These are phyloP conservation scores for Kuschelorhynchus macadamiae DNA, from an alignment of 2,888 invertebrate species.

Conservation along the genomic window DNA sequence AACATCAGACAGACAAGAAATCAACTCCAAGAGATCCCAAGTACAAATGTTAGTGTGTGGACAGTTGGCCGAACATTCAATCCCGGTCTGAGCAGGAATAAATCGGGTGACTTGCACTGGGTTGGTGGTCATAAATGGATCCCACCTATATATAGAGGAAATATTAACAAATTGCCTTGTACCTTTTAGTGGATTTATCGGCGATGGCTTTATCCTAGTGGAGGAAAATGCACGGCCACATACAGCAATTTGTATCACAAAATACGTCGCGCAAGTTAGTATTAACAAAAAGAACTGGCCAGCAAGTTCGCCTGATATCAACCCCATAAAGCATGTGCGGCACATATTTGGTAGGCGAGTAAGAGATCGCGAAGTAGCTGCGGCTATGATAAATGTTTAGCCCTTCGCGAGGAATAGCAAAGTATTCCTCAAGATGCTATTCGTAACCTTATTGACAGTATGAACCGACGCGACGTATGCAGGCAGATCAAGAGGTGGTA, in stretches of 20 bases:
- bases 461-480: no score
- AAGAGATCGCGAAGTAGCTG: no score
- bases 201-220: background rate
- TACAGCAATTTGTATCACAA: background rate
- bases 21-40: slow-evolving; percentile 1
- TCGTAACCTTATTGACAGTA: no score
- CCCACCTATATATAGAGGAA: background rate
- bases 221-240: slow-evolving; percentile 1
- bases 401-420: no score
- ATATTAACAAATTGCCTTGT: background rate
- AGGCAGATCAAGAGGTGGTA: no score
- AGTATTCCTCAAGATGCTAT: no score
- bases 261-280: background rate
- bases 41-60: background rate
- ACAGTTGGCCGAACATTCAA: background rate
- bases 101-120: no score
- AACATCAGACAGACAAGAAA: background rate
- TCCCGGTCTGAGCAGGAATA: slow-evolving; percentile 1
- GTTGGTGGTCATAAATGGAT: background rate
- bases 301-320: slow-evolving; percentile 6
- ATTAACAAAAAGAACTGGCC: slow-evolving; percentile 2
- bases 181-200: slow-evolving; percentile 1
- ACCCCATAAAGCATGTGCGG: slow-evolving; percentile 6
- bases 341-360: no score
- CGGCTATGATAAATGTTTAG: no score